phyloP scores from a whole-genome alignment of 2,797 vertebrate genomes.

The Botia almorhae region DNA sequence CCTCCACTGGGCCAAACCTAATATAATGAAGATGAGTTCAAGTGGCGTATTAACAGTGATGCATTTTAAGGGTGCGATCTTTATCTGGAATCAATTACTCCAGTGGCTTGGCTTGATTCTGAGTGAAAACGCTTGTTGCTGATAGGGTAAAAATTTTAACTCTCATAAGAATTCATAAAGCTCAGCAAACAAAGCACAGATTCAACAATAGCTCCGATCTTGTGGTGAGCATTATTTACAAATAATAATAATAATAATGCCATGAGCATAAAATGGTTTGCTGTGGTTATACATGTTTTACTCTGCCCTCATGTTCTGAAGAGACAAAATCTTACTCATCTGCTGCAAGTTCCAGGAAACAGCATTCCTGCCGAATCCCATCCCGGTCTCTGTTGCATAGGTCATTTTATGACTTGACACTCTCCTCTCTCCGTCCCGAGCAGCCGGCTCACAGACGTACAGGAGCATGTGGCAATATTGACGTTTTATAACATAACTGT shows the following conservation, averaged over 20 bases:
- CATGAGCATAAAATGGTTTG: slow-evolving; percentile 14
- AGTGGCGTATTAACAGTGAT: slow-evolving; percentile 65
- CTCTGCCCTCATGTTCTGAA: slow-evolving; percentile 31
- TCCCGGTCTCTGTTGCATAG: slow-evolving; percentile 71
- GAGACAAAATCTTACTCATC: slow-evolving; percentile 35
- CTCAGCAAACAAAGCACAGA: slow-evolving; percentile 7
- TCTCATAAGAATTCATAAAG: neutral
- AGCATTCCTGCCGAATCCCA: slow-evolving; percentile 30
- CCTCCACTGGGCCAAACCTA: slow-evolving; percentile 57
- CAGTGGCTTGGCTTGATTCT: slow-evolving; percentile 48
- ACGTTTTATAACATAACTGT: slow-evolving; percentile 71
- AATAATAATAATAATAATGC: slow-evolving; percentile 19
- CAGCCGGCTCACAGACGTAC: slow-evolving; percentile 68
- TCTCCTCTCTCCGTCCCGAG: slow-evolving; percentile 63
- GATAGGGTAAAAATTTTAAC: slow-evolving; percentile 30
- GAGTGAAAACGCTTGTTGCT: slow-evolving; percentile 31
- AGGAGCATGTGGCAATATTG: slow-evolving; percentile 74
- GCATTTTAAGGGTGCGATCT: slow-evolving; percentile 62
- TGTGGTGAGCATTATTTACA: slow-evolving; percentile 13
- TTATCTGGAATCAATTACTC: slow-evolving; percentile 59
- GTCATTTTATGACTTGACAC: slow-evolving; percentile 64
- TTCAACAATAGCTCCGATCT: slow-evolving; percentile 2
- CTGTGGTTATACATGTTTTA: slow-evolving; percentile 25
- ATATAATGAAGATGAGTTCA: slow-evolving; percentile 66
- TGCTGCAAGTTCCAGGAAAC: slow-evolving; percentile 40